Conservation (phyloP, 2,888 invertebrate genomes). For the Tetheella fluctuosa region DNA sequence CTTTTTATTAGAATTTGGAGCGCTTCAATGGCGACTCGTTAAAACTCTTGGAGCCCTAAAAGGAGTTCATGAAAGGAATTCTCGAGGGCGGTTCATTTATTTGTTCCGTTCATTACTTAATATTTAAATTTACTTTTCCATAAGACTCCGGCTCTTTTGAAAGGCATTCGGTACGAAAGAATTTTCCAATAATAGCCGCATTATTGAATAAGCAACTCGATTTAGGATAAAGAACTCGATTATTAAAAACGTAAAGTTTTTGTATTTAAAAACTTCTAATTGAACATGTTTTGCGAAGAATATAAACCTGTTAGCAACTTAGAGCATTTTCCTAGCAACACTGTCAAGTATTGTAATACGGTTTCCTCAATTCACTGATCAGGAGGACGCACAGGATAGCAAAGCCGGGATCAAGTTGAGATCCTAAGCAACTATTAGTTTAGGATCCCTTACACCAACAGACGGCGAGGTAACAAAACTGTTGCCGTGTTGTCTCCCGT, state of each 20-base stretch:
- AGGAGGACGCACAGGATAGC: slow-evolving; percentile 4
- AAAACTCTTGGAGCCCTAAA: slow-evolving; percentile 69
- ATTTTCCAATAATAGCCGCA: slow-evolving; percentile 69
- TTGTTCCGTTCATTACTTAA: slow-evolving; percentile 70
- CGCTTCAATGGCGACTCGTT: slow-evolving; percentile 70
- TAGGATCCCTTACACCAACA: slow-evolving; percentile 21
- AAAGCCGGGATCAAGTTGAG: slow-evolving; percentile 10
- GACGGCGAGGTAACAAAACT: slow-evolving; percentile 9
- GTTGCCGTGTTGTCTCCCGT: slow-evolving; percentile 8
- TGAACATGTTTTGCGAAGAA: background rate
- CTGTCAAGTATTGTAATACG: background rate
- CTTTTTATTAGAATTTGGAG: slow-evolving; percentile 75
- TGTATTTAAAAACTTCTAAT: background rate
- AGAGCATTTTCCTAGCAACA: no score
- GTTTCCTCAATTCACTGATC: background rate
- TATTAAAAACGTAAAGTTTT: slow-evolving; percentile 50
- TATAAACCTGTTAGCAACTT: no score
- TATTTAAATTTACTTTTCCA: slow-evolving; percentile 60
- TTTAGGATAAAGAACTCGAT: slow-evolving; percentile 60
- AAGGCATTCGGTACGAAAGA: slow-evolving; percentile 52
- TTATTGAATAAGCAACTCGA: slow-evolving; percentile 66
- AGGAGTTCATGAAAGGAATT: slow-evolving; percentile 64
- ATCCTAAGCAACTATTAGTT: slow-evolving; percentile 13
- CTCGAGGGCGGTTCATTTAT: slow-evolving; percentile 61
- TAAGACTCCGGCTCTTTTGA: slow-evolving; percentile 42